Base-by-base conservation (phyloP, 2,113 vertebrate species). In the Mystacornis crossleyi region DNA sequence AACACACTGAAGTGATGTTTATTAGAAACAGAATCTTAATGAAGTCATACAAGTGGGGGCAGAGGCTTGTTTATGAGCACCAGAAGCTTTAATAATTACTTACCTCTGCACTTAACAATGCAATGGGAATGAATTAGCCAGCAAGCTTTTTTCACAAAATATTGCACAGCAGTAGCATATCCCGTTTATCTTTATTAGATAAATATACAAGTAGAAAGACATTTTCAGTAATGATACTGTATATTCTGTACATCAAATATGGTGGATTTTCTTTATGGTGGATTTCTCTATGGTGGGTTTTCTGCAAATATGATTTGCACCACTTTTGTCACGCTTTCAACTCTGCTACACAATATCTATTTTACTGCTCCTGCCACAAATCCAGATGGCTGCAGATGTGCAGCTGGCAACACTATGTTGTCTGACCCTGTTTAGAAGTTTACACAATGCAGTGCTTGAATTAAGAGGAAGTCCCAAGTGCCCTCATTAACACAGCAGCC, bases 351-450 rank as follows among this genome's bases (percentile, higher is more conserved):
- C 93, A 95, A 88, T 53, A 42, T 18, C 93, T 65, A 82, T 95
- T 95, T 88, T 88, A 95, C 64, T 69, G 77, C 92, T 93, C 82
- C 80, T 93, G 82, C 90, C 86, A 92, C 82, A 65, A 81, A 93
- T 81, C 94, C 92, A 96, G 93, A 95, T 95, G 89, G 95, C 93
- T 97, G 90, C 94, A 94, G 94, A 94, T 95, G 90, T 94, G 96
- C 93, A 95, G 96, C 95, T 97, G 93, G 79, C 93, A 95, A 94
- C 94, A 95, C 82, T 91, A 88, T 95, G 93, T 94, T 96, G 67
- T 65, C 95, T 97, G 89, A 96, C 86, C 95, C 93, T 93, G 93
- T 81, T 97, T 67, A 92, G 95, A 91, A 90, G 80, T 90, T 94
- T 72, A 78, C 69, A 96, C 92, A 97, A 97, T 93, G 95, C 88